These are phyloP conservation scores for Coluber constrictor DNA, from an alignment of 2,797 vertebrate species.

Conservation along the genomic window DNA sequence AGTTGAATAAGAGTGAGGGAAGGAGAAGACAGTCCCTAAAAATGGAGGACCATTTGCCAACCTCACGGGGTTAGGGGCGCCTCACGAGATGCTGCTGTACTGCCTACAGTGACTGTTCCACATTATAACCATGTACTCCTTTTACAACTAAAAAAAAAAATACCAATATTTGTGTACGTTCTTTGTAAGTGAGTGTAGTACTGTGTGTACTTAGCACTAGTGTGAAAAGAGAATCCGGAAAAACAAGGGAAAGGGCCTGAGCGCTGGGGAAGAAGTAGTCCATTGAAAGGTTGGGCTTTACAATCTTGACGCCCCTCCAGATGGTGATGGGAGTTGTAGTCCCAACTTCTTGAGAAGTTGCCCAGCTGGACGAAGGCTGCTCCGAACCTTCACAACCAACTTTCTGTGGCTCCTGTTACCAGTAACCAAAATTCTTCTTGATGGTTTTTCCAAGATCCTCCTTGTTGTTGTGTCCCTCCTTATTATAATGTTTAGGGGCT, in stretches of 20 bases:
- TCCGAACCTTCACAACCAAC: background rate
- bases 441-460: background rate
- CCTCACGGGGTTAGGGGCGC: background rate
- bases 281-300: background rate
- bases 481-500: background rate
- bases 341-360: background rate
- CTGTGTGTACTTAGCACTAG: slow-evolving; percentile 66
- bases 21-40: background rate
- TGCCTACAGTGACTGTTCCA: slow-evolving; percentile 55
- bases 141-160: slow-evolving; percentile 47
- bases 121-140: slow-evolving; percentile 51
- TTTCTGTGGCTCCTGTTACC: background rate
- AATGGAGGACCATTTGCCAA: background rate
- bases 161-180: slow-evolving; percentile 40
- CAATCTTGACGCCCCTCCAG: background rate
- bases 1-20: background rate
- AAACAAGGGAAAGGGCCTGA: slow-evolving; percentile 22
- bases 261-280: background rate
- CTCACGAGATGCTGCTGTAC: background rate
- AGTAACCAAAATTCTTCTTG: background rate
- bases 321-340: background rate
- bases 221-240: slow-evolving; percentile 41
- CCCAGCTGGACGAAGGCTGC: background rate
- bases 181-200: slow-evolving; percentile 61
- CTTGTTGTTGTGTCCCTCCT: background rate